A percentile compares a stretch with the other conserved stretches of the same genome.
Evolutionary conservation across 2,888 invertebrate genomes (phyloP).

Genomic region (Meteorus cinctellus): DNA sequence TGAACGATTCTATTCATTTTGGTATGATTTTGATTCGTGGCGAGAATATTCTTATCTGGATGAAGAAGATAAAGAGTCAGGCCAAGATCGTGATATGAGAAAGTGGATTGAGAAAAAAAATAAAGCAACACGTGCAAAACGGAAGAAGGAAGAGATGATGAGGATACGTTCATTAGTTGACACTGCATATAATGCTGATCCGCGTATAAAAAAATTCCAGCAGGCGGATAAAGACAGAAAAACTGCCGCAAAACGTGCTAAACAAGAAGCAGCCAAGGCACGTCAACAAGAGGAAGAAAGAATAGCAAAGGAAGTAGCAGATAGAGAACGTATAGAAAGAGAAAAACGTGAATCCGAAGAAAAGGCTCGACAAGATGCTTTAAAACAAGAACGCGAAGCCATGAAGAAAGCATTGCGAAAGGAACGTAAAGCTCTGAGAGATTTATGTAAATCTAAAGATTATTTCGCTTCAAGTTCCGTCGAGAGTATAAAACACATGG

Average conservation of each 20-base stretch:
- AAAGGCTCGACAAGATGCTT: constrained; percentile 85
- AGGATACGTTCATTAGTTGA: constrained; percentile 94
- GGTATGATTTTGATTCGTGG: constrained; percentile 99
- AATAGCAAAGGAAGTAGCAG: constrained; percentile 81
- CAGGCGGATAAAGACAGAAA: constrained; percentile 95
- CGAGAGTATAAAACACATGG: constrained; percentile 88
- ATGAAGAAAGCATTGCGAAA: constrained; percentile 90
- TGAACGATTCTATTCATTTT: constrained; percentile 96
- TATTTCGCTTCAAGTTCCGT: constrained; percentile 84
- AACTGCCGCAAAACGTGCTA: constrained; percentile 90
- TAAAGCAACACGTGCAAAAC: constrained; percentile 91
- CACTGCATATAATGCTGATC: constrained; percentile 94
- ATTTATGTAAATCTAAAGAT: constrained; percentile 86
- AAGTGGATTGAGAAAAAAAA: constrained; percentile 99
- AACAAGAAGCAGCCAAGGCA: constrained; percentile 87
- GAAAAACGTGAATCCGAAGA: constrained; percentile 88
- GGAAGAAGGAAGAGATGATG: constrained; percentile 97
- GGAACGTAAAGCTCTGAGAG: constrained; percentile 87
- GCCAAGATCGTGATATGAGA: constrained; percentile 96
- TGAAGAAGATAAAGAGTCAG: constrained; percentile 98
- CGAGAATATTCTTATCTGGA: constrained; percentile 98
- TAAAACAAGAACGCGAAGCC: constrained; percentile 89
- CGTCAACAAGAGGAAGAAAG: constrained; percentile 89
- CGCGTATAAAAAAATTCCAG: constrained; percentile 92
- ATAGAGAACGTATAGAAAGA: constrained; percentile 77